Evolutionary conservation across 2,113 vertebrate genomes (phyloP), one percentile per base, ranked within the genome.

Genomic region (Podocnemis expansa): DNA sequence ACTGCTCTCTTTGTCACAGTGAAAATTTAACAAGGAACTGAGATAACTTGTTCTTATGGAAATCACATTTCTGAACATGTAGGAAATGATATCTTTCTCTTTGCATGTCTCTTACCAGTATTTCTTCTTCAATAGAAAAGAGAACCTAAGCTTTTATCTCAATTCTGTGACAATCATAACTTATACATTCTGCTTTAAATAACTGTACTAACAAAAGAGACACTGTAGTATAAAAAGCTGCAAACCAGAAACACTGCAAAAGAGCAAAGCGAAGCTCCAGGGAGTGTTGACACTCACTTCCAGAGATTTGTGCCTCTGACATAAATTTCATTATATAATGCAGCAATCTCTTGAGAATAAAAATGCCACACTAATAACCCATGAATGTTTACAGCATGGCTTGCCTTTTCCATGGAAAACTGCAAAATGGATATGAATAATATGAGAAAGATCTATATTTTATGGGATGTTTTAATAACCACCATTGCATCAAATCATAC

Each of bases 271-370:
- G 13, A 81, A 2, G n/a, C 34, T 84, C 34, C 43, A 7, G 29
- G 38, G 38, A 84, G 10, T 27, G 5, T 47, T n/a, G 14, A 70
- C 38, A 22, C 83, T 51, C 67, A 63, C 13, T 60, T 81, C 51
- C 73, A 17, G n/a, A 52, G 29, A 43, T 0, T 80, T 34, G 12
- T 12, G 25, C 52, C 43, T 84, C 34, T 34, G 89, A 63, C 27
- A 94, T 43, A 89, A 90, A 76, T 25, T 80, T 34, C n/a, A 89
- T 25, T 80, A 67, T 80, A 6, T 47, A 89, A 24, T 2, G 78
- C 45, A 76, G 41, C 73, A 45, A 76, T 76, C 24, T 45, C 70
- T 75, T 75, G 70, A 45, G 5, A 25, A 90, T 17, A 86, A 87
- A n/a, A 88, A 78, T 1, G 34, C 55, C 5, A 52, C 14, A 8